Evolutionary conservation across 1,140 invertebrate species (phyloP).

Genomic region (Maniola jurtina): DNA sequence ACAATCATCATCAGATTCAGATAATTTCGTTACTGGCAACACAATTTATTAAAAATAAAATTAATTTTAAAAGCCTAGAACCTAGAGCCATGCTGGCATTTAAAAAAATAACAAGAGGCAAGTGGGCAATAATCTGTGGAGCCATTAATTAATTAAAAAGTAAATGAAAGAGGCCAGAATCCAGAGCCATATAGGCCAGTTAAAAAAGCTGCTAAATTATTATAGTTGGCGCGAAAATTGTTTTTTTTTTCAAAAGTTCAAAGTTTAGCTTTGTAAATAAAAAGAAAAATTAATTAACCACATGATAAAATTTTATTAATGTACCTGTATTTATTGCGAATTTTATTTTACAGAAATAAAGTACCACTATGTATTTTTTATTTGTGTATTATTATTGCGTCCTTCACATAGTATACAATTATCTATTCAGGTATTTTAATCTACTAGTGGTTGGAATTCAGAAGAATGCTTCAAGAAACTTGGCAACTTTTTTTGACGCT

Average conservation of each 20-base stretch:
- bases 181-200: too few species aligned
- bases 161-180: too few species aligned
- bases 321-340: conserved; percentile 66
- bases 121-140: too few species aligned
- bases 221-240: not conserved
- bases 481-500: too few species aligned
- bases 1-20: conserved; percentile 86
- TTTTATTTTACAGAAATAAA: conserved; percentile 62
- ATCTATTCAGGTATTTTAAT: too few species aligned
- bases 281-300: not conserved
- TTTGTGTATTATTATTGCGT: conserved; percentile 20
- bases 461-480: too few species aligned
- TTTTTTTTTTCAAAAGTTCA: not conserved
- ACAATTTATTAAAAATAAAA: conserved; percentile 13
- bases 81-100: not conserved
- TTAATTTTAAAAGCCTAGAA: not conserved
- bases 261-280: conserved; percentile 60
- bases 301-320: conserved; percentile 34
- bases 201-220: not conserved
- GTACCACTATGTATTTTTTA: conserved; percentile 65
- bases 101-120: too few species aligned
- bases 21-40: conserved; percentile 57
- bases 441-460: too few species aligned
- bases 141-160: too few species aligned
- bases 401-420: too few species aligned